A percentile compares a stretch with the other conserved stretches of the same genome.
These are phyloP conservation scores for Diaphora mendica DNA, from an alignment of 2,888 invertebrate genomes.

Conservation along the genomic window DNA sequence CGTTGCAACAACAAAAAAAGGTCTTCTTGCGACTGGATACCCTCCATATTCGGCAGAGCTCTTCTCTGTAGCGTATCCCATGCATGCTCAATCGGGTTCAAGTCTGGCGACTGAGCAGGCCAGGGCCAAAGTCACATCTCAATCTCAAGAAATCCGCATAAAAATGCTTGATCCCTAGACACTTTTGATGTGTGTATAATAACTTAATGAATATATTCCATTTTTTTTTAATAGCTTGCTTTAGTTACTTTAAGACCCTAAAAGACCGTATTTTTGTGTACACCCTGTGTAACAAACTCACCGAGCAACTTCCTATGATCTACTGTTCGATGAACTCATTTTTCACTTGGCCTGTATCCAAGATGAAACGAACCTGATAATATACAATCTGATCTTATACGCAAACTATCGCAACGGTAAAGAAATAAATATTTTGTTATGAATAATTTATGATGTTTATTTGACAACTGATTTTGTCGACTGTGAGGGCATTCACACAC, in stretches of 20 bases:
- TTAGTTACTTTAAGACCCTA: neutral
- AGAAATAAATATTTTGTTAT: neutral
- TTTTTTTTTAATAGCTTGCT: no score
- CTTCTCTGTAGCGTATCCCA: no score
- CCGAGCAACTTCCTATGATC: neutral
- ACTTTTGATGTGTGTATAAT: no score
- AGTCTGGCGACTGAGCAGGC: no score
- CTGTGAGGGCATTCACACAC: neutral
- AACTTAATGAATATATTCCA: no score
- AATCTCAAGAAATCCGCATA: no score
- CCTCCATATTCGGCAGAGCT: no score
- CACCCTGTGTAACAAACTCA: neutral
- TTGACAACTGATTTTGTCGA: neutral
- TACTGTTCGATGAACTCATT: conserved; percentile 1
- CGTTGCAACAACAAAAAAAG: no score
- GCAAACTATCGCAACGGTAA: neutral
- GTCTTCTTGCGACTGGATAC: no score
- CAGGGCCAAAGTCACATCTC: no score
- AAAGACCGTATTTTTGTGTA: neutral
- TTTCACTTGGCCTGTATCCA: conserved; percentile 15
- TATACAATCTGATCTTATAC: neutral
- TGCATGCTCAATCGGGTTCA: no score
- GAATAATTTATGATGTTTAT: neutral
- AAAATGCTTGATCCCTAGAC: no score
- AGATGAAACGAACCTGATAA: conserved; percentile 12